These are phyloP conservation scores for Drosophila takahashii DNA, from an alignment of 1,140 invertebrate genomes.

Conservation along the genomic window DNA sequence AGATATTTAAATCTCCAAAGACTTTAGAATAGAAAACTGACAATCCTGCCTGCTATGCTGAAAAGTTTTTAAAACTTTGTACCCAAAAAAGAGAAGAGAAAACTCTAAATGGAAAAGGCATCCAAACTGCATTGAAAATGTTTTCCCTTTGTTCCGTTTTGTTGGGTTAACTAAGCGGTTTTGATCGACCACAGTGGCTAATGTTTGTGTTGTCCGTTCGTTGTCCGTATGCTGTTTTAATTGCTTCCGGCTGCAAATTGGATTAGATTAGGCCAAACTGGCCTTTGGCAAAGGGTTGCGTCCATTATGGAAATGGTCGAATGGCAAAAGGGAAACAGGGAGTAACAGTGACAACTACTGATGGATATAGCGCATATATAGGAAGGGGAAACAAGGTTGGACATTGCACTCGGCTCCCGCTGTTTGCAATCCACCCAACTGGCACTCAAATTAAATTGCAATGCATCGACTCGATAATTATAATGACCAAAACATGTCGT, in stretches of 20 bases:
- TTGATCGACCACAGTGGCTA: conserved; percentile 15
- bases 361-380: conserved; percentile 10
- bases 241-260: conserved; percentile 42
- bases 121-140: conserved; percentile 9
- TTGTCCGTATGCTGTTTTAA: conserved; percentile 36
- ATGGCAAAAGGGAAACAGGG: background rate
- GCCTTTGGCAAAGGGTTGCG: conserved; percentile 7
- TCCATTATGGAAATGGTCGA: conserved; percentile 24
- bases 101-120: background rate
- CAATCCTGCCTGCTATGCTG: conserved; percentile 10
- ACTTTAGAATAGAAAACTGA: conserved; percentile 12
- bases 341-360: conserved; percentile 21
- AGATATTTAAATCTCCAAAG: too few relatives aligned
- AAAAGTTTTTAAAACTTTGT: conserved; percentile 15
- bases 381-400: conserved; percentile 22
- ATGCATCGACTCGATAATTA: conserved; percentile 60
- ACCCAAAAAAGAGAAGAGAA: background rate
- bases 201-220: conserved; percentile 26
- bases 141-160: conserved; percentile 24
- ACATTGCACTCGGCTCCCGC: conserved; percentile 15
- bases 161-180: conserved; percentile 39
- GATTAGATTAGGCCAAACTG: conserved; percentile 42
- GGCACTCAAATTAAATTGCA: conserved; percentile 63
- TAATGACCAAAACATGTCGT: conserved; percentile 80
- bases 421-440: conserved; percentile 25